Base-by-base conservation (phyloP, 2,113 vertebrate species). In the Lontra canadensis region DNA sequence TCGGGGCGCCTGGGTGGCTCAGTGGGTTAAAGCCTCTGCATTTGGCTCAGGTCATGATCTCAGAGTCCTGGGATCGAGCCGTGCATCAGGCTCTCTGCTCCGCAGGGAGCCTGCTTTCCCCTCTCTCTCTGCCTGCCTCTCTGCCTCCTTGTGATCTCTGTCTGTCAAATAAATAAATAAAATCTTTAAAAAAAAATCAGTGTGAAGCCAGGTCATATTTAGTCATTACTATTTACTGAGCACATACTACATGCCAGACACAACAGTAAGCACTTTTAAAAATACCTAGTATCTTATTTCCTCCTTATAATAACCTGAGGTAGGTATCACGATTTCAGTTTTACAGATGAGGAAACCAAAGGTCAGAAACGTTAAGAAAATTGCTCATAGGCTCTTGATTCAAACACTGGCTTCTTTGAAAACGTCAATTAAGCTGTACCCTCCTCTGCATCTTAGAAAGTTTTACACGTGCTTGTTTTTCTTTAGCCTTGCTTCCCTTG, bases 321-420 rank as follows among this genome's bases (percentile, higher is more conserved):
- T 31, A 21, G 44, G 17, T 79, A 71, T 88, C 69, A 83, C 85
- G 67, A 87, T 95, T 89, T 71, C 52, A 9, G 23, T 84, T 87
- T 95, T 95, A 44, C 6, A 55, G 76, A 84, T 39, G 11, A 97
- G 63, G 94, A 97, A 95, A 96, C 21, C 13, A 69, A 76, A 92
- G 42, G 76, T 78, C n/a, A 83, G 80, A 81, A 90, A 74, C 6
- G 39, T 80, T 91, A 39, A 78, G 78, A 55, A 49, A 89, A 42
- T 47, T 78, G 57, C 79, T 92, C 52, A 4, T 20, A 6, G 36
- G 12, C 13, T 39, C 10, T 84, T 49, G 67, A 90, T 34, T 44
- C 57, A 85, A 87, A 63, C 25, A 20, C 88, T 95, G 76, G 71
- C 42, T 73, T 79, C 57, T 31, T 91, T 76, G 31, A 85, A 78